Evolutionary conservation across 2,797 vertebrate species (phyloP), one percentile per base, ranked within the genome.

Genomic region (Pterois miles): DNA sequence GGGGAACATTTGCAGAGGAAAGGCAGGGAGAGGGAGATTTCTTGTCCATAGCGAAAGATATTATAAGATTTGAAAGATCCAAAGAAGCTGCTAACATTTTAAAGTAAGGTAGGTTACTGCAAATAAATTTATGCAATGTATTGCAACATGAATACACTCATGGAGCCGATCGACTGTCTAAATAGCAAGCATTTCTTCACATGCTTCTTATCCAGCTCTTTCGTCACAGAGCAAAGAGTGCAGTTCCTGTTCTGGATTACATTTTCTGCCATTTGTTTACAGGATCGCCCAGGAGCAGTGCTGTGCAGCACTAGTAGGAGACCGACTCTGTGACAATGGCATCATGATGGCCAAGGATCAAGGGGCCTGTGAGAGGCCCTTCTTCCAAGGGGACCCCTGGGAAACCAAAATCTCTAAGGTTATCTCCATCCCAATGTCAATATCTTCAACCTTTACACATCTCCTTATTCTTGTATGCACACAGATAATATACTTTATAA

Each of bases 271-370:
- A 0, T 80, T 11, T 56, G 0, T 70, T 34, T 53, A 3, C 89
- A 99, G 98, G 80, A 94, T 97, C 80, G 90, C 83, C 2, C 96
- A 96, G 88, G 95, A 95, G 46, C 96, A 97, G 81, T 99, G 98
- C 83, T 99, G 98, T 60, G 83, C 78, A 14, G 94, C 83, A 31
- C 90, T 92, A 10, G 46, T 93, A 66, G 89, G 87, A 74, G 93
- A 96, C 33, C 76, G 72, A 0, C 87, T 93, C 74, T 99, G 98
- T 0, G 76, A 93, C 1, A 80, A 80, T 0, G 98, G 98, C 29
- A 91, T 97, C 13, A 91, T 84, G 9, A 91, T 93, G 54, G 96
- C 96, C 68, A 94, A 8, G 0, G 81, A 59, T 5, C 91, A 75
- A 8, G 94, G 91, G 0, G 59, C 88, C 63, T 98, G 98, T 3